Conservation (phyloP, 2,797 vertebrate genomes). For the Tinamus major region DNA sequence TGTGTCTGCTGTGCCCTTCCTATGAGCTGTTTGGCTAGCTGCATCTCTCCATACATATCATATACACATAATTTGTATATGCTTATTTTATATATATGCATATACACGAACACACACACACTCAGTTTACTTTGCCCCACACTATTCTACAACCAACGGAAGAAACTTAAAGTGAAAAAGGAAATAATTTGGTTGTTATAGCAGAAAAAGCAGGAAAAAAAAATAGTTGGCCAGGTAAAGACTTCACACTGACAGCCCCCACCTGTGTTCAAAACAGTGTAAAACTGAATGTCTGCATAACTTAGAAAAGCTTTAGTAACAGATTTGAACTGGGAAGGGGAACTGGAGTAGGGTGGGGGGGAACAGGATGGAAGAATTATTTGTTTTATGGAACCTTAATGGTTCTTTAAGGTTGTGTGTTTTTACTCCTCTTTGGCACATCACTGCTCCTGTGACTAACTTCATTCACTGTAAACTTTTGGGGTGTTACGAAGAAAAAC, state of each 20-base stretch:
- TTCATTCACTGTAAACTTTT: neutral
- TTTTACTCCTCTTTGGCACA: neutral
- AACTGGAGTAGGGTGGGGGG: neutral
- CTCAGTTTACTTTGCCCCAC: neutral
- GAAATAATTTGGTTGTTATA: neutral
- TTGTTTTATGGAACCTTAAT: neutral
- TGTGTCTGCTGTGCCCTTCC: neutral
- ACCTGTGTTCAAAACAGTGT: neutral
- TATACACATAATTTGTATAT: neutral
- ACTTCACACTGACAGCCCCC: neutral
- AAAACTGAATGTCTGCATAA: neutral
- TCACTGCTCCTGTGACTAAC: neutral
- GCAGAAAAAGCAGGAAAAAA: neutral
- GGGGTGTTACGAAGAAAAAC: neutral
- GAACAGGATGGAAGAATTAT: neutral
- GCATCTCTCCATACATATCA: neutral
- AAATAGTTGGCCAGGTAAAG: neutral
- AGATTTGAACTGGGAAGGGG: neutral
- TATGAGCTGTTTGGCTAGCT: neutral
- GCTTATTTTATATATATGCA: neutral
- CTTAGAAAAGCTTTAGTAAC: neutral
- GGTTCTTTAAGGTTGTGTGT: neutral
- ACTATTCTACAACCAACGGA: neutral
- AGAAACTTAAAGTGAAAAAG: neutral
- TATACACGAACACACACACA: too few relatives aligned